Base-by-base conservation (phyloP, 2,113 vertebrate species). In the Campylorhamphus procurvoides region DNA sequence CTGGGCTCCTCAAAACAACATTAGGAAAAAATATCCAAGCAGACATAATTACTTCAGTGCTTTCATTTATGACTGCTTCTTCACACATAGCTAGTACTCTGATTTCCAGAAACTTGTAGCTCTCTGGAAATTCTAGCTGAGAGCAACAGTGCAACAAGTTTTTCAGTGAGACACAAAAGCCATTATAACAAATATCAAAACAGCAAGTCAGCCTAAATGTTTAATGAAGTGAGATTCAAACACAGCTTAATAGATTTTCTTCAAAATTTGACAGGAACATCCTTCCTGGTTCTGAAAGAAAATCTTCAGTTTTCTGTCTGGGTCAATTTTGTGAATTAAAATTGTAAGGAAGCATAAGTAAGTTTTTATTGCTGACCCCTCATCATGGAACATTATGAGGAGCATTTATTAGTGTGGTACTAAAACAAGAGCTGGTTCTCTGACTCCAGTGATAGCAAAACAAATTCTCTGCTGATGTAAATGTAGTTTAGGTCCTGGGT, bases 211-310 rank as follows among this genome's bases (percentile, higher is more conserved):
- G 49, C 56, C 47, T 67, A 87, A 90, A 86, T 42, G 66, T 90
- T 94, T 96, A 84, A 95, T 89, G 89, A 78, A 59, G 60, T 93
- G 77, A 87, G 58, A 82, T 53, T 92, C 69, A 89, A 92, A 91
- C 39, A 68, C 4, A 69, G 62, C 18, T 68, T 76, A 74, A 90
- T 68, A 94, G 80, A 87, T 89, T 96, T 90, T 59, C 71, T 82
- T 75, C 35, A 84, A 46, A 92, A 87, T 42, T 73, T 89, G 77
- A 78, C 28, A 49, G 73, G 71, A 92, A 68, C 14, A 84, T 84
- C 20, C 14, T 66, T 87, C 40, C 66, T 82, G 29, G 4, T 55
- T 89, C 40, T 84, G 68, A 84, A 90, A 78, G 76, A 84, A 92
- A 90, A 92, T 90, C 56, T 84, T 86, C 47, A 8, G 6, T 69